Base-by-base conservation (phyloP, 2,113 vertebrate species). In the Oxyura jamaicensis region DNA sequence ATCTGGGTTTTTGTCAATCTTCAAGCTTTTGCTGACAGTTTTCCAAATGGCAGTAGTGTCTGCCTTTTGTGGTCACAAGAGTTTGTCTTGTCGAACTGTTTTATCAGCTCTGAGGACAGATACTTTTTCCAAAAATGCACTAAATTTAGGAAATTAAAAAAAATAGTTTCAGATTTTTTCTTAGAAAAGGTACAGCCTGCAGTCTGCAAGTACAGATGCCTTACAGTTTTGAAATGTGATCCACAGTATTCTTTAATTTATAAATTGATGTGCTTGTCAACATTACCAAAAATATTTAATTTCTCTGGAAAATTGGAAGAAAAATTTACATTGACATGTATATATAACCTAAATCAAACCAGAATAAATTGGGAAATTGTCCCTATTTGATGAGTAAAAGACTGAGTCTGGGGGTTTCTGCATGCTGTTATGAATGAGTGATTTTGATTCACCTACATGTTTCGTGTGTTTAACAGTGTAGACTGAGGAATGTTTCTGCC, bases 401-500 rank as follows among this genome's bases (percentile, higher is more conserved):
- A 55, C 42, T 25, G 80, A 83, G 83, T 35, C 0, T 11, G 90
- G 95, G 88, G 95, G 79, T 79, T 96, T 97, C 80, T 97, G 98
- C 98, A 98, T 98, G 98, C 96, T 95, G 96, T 96, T 97, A 92
- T 84, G 97, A 91, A 89, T 96, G 98, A 98, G 96, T 96, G 98
- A 76, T 77, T 95, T 91, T 93, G 91, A 46, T 89, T 91, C 97
- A 84, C 88, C 93, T 90, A 94, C 96, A 69, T 93, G 97, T 96
- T 96, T 79, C 76, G 52, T 98, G 97, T 95, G 97, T 97, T 97
- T 96, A 95, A 92, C 96, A 95, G 97, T 97, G 96, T 96, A 98
- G 97, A 97, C 96, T 41, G 94, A 98, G 97, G 96, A 97, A 79
- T 91, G 39, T 96, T 95, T 94, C 95, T 96, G 95, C 95, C 86